Evolutionary conservation across 2,888 invertebrate species (phyloP).

Genomic region (Drosophila picticornis): DNA sequence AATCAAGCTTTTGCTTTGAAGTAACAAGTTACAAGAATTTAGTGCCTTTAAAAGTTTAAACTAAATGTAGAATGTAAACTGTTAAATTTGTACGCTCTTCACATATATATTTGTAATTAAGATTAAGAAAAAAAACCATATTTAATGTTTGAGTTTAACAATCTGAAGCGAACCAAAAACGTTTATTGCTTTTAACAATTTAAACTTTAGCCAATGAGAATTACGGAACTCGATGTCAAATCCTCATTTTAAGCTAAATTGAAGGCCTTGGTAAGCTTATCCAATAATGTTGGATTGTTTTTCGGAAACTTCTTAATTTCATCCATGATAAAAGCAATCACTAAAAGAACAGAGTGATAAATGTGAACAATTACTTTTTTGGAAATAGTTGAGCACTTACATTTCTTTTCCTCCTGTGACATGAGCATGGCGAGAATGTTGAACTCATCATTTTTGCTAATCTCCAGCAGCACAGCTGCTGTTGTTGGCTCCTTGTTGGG

Average conservation of each 20-base stretch:
- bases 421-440: slow-evolving; percentile 82
- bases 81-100: slow-evolving; percentile 24
- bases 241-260: slow-evolving; percentile 23
- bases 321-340: slow-evolving; percentile 64
- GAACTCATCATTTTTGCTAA: slow-evolving; percentile 83
- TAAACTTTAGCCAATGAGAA: slow-evolving; percentile 1
- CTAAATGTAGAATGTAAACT: not conserved
- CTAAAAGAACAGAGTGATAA: slow-evolving; percentile 51
- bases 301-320: slow-evolving; percentile 65
- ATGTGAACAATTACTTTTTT: not conserved
- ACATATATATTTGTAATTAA: slow-evolving; percentile 27
- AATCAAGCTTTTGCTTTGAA: not conserved
- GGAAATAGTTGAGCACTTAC: slow-evolving; percentile 51
- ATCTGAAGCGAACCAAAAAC: slow-evolving; percentile 47
- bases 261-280: slow-evolving; percentile 65
- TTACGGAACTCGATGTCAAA: not conserved
- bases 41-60: not conserved
- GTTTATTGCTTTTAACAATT: slow-evolving; percentile 30
- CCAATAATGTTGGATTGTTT: slow-evolving; percentile 43
- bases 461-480: slow-evolving; percentile 73
- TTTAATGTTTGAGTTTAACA: slow-evolving; percentile 47
- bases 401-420: slow-evolving; percentile 78
- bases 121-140: slow-evolving; percentile 16
- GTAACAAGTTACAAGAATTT: not conserved
- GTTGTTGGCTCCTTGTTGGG: slow-evolving; percentile 72